Base-by-base conservation (phyloP, 2,888 invertebrate species). In the Proisotoma minuta region DNA sequence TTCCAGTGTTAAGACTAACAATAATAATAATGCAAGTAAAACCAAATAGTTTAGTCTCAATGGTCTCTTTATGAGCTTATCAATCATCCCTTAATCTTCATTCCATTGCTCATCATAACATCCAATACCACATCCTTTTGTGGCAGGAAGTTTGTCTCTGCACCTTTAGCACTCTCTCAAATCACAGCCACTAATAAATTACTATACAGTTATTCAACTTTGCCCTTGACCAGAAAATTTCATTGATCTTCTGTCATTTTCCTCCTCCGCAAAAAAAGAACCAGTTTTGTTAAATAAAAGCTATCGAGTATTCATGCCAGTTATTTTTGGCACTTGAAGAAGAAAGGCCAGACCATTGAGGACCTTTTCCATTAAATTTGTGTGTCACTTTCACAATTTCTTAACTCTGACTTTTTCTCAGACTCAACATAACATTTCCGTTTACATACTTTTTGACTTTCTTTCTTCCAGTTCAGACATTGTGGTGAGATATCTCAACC, bases 61-160 rank as follows among this genome's bases (percentile, higher is more conserved):
- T n/a, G n/a, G n/a, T n/a, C n/a, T n/a, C n/a, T n/a, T n/a, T n/a
- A n/a, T n/a, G n/a, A n/a, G n/a, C 10, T 43, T 43, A 43, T 43
- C 43, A 43, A 43, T 43, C 43, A 43, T 43, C 18, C 18, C 43
- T 43, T 18, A 43, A 43, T 43, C 43, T 43, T n/a, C 43, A 43
- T 43, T 43, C 20, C 18, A 43, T 43, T 43, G 34, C 18, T 43
- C 18, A 43, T 12, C 5, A 20, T n/a, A 5, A 20, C 20, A 10
- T 10, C 34, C 34, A 43, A 5, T 18, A 43, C 43, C 43, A n/a
- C 43, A 34, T 10, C n/a, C n/a, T n/a, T n/a, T n/a, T n/a, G n/a
- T n/a, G n/a, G n/a, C 8, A 34, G 8, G 34, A 34, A 15, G 8
- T 34, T 34, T 34, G 34, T 34, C 34, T 34, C 34, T 8, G 15